Percentiles rank a stretch among this genome's conserved stretches.
phyloP scores from a whole-genome alignment of 2,797 vertebrate genomes.

The Mormyrops attenuatus region DNA sequence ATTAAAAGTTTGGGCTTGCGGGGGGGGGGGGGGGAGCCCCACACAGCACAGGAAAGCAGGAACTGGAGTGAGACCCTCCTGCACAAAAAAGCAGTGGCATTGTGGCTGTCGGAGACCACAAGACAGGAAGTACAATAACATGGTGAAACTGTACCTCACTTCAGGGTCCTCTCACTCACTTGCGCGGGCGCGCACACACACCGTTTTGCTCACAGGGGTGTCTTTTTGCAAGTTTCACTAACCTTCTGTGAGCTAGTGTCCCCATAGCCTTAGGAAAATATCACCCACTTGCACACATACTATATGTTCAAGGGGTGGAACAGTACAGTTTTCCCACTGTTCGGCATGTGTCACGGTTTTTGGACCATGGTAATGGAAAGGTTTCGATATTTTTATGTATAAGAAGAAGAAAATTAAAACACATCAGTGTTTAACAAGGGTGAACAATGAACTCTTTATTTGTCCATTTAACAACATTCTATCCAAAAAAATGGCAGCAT shows the following conservation, averaged over 20 bases:
- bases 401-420: background rate
- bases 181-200: background rate
- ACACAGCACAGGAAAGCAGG: conserved; percentile 14
- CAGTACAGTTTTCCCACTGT: background rate
- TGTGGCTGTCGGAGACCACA: conserved; percentile 38
- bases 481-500: background rate
- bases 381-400: background rate
- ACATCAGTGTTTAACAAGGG: background rate
- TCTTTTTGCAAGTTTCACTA: background rate
- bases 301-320: background rate
- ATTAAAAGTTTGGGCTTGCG: background rate
- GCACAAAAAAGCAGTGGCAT: conserved; percentile 50
- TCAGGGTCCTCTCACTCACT: background rate
- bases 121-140: conserved; percentile 25
- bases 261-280: background rate
- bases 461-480: background rate
- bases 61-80: conserved; percentile 22
- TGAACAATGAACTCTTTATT: background rate
- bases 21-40: background rate
- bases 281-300: background rate
- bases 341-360: background rate
- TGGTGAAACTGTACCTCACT: background rate
- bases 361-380: background rate
- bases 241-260: background rate
- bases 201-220: background rate